Evolutionary conservation across 2,113 vertebrate species (phyloP), one percentile per base, ranked within the genome.

Genomic region (Dolichallabes microphthalmus): DNA sequence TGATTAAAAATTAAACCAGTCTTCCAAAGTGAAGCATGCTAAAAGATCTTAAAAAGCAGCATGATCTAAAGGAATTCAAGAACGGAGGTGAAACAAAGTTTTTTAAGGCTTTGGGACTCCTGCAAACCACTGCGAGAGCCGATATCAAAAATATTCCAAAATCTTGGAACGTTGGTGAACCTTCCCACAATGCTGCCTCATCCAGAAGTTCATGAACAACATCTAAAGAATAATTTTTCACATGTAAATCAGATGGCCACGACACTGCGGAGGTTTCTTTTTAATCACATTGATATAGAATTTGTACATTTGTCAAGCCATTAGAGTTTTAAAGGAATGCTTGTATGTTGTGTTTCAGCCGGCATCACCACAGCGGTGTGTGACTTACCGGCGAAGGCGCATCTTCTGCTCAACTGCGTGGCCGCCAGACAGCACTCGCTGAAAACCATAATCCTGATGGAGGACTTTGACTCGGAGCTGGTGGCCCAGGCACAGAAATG

Each of bases 361-460:
- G 92, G 94, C 64, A 93, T 98, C 87, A 91, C 95, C 0, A 91
- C 97, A 39, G 86, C 98, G 69, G 94, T 98, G 90, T 97, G 96
- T 82, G 98, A 99, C 86, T 95, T 96, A 39, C 86, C 85, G 10
- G 95, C 95, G 0, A 99, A 98, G 90, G 97, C 92, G 58, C 89
- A 82, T 13, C 82, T 96, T 86, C 89, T 99, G 27, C 83, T 99
- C 83, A 92, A 95, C 19, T 90, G 92, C 63, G 86, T 95, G 0
- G 92, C 95, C 85, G 95, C 94, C 80, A 93, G 89, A 45, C 88
- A 94, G 39, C 92, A 94, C 25, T 71, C 93, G 0, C 92, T 99
- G 77, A 96, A 93, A 85, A 95, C 90, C 53, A 89, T 98, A 39
- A 90, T 99, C 52, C 74, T 97, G 1, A 97, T 99, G 93, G 96